Base-by-base conservation (phyloP, 2,888 invertebrate genomes). In the Drosophila paranaensis region DNA sequence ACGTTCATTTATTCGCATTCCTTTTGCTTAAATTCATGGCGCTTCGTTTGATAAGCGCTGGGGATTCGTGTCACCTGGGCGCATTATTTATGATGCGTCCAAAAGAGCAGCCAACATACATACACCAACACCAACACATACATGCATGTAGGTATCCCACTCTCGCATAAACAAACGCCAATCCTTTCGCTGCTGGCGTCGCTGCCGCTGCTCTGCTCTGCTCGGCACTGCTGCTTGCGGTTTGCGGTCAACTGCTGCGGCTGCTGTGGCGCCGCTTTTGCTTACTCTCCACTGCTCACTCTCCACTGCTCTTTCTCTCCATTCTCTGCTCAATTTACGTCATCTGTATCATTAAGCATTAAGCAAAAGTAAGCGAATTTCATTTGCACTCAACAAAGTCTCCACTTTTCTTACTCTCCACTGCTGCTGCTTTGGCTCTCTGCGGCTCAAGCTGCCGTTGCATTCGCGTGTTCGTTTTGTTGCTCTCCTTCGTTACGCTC, bases 331-430 rank as follows among this genome's bases (percentile, higher is more conserved):
- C 55, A 51, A 57, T 46, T 54, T 70, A 60, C 48, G 63, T 63
- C 70, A 67, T 55, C 65, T 69, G 81, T 63, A 80, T 86, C 74
- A 83, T 79, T 77, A 69, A 57, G 68, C 75, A 83, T 75, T 77
- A 82, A 82, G 33, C 33, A 33, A 61, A 35, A 54, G 72, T 71
- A 60, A 62, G 71, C 20, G 20, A 82, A 77, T 82, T 80, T 82
- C 82, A 88, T 86, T 89, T 89, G 82, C 85, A 81, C 80, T 88
- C 79, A 77, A 73, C 74, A 79, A 68, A 11, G 30, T 40, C n/a
- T 54, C 3, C 0, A 5, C 2, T 5, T 37, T 27, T 11, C 14
- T 40, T n/a, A 11, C 51, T 37, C 40, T 54, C 27, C 30, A 8
- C 30, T 33, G 33, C 16, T 9, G 5, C 33, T 40, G 39, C 35